phyloP scores from a whole-genome alignment of 2,113 vertebrate genomes.

The Gambusia affinis region DNA sequence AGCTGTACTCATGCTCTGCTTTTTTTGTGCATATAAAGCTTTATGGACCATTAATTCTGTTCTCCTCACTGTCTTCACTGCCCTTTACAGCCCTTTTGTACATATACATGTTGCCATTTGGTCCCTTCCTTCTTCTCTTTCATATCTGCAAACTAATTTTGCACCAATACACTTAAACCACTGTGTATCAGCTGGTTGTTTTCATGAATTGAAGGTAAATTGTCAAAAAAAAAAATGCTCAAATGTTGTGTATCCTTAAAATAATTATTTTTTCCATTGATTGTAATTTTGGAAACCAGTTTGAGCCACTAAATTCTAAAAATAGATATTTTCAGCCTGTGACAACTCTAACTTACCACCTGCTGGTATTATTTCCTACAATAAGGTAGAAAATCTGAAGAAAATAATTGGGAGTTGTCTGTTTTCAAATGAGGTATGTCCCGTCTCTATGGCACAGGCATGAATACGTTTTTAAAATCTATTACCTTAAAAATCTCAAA shows the following conservation, averaged over 20 bases:
- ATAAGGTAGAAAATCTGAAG: no score
- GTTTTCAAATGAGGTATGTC: neutral
- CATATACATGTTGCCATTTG: neutral
- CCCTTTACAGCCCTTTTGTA: neutral
- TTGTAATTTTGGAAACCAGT: no score
- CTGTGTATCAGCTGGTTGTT: neutral
- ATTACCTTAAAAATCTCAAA: no score
- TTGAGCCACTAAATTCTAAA: no score
- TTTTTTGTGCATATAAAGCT: slow-evolving; percentile 26
- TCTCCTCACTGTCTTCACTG: neutral
- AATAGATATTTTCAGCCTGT: no score
- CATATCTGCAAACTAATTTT: neutral
- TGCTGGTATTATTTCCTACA: no score
- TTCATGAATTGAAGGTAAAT: no score
- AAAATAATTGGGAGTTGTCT: neutral
- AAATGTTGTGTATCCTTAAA: no score
- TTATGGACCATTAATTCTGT: neutral
- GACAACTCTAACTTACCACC: no score
- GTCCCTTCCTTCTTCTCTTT: neutral
- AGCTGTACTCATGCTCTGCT: slow-evolving; percentile 28
- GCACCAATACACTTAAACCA: neutral
- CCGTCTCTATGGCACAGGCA: neutral
- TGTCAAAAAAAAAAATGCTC: no score
- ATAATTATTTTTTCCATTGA: no score
- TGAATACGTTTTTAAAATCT: neutral